phyloP scores from a whole-genome alignment of 2,888 invertebrate species.

The Morpho helenor region DNA sequence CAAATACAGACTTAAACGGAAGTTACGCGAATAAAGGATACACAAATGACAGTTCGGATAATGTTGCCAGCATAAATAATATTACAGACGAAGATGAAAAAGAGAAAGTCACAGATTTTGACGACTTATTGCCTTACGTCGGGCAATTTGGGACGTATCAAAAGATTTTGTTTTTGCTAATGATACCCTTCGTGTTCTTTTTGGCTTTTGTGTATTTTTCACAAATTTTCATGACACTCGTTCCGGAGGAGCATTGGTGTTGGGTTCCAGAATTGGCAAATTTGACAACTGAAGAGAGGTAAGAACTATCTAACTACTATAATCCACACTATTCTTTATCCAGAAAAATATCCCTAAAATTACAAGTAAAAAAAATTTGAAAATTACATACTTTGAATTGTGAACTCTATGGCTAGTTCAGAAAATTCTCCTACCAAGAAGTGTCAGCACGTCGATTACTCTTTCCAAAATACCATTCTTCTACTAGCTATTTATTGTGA shows the following conservation, averaged over 20 bases:
- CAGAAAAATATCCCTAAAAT: too few species aligned
- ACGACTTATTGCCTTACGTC: conserved; percentile 88
- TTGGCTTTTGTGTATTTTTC: conserved; percentile 94
- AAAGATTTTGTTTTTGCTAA: conserved; percentile 87
- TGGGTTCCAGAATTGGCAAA: conserved; percentile 85
- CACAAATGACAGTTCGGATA: conserved; percentile 51
- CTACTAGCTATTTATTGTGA: too few species aligned
- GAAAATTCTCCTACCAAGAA: too few species aligned
- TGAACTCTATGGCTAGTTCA: too few species aligned
- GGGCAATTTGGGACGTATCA: conserved; percentile 93
- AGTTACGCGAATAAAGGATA: conserved; percentile 67
- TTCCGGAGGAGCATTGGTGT: conserved; percentile 92
- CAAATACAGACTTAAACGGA: conserved; percentile 58
- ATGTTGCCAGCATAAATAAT: conserved; percentile 35
- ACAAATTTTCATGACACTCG: conserved; percentile 91
- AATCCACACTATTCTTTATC: too few species aligned
- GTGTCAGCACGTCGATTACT: too few species aligned
- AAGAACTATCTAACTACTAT: too few species aligned
- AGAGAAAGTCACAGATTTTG: conserved; percentile 83
- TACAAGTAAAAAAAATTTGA: too few species aligned
- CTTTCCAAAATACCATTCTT: too few species aligned
- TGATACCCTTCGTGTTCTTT: conserved; percentile 93
- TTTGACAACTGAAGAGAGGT: conserved; percentile 85
- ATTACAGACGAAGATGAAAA: conserved; percentile 30
- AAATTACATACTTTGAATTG: too few species aligned